Percentiles rank a stretch among this genome's conserved stretches.
Conservation (phyloP, 2,113 vertebrate genomes). For the Notechis scutatus region DNA sequence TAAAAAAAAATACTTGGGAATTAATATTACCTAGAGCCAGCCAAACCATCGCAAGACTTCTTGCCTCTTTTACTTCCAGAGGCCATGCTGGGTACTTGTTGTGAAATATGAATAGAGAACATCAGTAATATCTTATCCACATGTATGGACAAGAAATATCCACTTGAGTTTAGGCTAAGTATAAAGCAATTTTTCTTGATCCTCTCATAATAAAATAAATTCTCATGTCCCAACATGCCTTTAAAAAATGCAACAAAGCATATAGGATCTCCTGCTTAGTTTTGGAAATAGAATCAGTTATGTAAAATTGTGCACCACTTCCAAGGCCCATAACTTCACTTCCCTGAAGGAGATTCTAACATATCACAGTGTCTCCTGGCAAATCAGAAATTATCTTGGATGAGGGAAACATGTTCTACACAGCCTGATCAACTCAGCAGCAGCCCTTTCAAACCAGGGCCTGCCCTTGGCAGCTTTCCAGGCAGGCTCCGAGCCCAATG, state of each 20-base stretch:
- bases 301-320: background rate
- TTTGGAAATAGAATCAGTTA: background rate
- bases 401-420: conserved; percentile 33
- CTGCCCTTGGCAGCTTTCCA: conserved; percentile 65
- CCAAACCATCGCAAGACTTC: background rate
- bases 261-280: background rate
- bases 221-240: background rate
- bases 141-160: background rate
- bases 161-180: background rate
- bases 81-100: background rate
- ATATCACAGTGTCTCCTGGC: background rate
- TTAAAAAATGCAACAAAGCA: background rate
- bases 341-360: fast-evolving
- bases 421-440: background rate
- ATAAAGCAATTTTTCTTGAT: background rate
- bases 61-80: background rate
- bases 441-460: conserved; percentile 45
- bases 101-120: background rate
- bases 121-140: background rate
- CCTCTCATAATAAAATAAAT: background rate
- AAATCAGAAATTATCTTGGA: conserved; percentile 19
- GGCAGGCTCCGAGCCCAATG: conserved; percentile 59
- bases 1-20: background rate
- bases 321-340: background rate
- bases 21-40: background rate